Base-by-base conservation (phyloP, 92 coral and sea anemone species). In the Scolanthus callimorphus region DNA sequence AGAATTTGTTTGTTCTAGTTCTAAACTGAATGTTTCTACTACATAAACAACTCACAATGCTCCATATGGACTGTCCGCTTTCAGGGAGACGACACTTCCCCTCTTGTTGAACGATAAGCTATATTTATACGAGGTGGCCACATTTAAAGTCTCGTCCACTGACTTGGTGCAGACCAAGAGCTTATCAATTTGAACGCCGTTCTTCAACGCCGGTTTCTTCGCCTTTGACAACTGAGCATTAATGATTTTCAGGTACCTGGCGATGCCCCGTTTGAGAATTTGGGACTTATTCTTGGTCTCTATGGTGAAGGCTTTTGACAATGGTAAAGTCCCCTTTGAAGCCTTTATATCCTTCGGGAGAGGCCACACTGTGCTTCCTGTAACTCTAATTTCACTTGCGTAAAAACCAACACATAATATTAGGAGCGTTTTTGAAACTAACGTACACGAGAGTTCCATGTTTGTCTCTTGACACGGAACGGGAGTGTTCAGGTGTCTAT, bases 191-290 rank as follows among this genome's bases (percentile, higher is more conserved):
- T 54, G 31, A 15, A 27, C 29, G 15, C 12, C 8, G 24, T 4
- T 27, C 22, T 0, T 55, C 27, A 27, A 15, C 21, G 30, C 28
- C 31, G 51, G 30, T 17, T 61, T 62, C 27, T 68, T 31, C 1
- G 31, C 19, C 0, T 47, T 12, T 6, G 61, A 15, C 48, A 66
- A 47, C 10, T 38, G 47, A 20, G 31, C 47, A 12, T 49, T 45
- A 29, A 86, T 81, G 64, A 76, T 76, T 51, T 76, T 82, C 47
- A 81, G 73, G 46, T 86, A 86, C 34, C 95, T 78, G 21, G 85
- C 81, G 3, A 86, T 77, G 22, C 89, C 95, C 2, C 80, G 81
- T 38, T 57, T 77, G 1, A 86, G 82, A 10, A 86, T 47, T 45
- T 55, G 71, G 2, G 95, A 86, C 41, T 28, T 67, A 1, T 85